Base-by-base conservation (phyloP, 2,113 vertebrate genomes). In the Tragelaphus strepsiceros region DNA sequence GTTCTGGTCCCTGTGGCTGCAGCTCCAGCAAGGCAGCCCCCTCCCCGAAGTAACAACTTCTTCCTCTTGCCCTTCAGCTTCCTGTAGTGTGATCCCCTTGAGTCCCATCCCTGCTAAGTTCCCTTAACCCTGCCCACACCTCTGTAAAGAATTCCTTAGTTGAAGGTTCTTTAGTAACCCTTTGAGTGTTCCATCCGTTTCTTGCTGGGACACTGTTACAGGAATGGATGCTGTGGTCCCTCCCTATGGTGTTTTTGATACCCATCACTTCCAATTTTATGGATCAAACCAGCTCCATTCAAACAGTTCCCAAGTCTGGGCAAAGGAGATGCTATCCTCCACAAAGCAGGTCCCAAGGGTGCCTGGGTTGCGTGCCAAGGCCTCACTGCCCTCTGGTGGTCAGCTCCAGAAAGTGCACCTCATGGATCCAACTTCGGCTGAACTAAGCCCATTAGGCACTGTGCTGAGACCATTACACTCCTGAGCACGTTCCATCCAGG, bases 321-420 rank as follows among this genome's bases (percentile, higher is more conserved):
- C n/a, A 53, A 88, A 51, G 16, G 4, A 87, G 56, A 17, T 6
- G 35, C 30, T 49, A 77, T 58, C 54, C 3, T 5, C 51, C 51
- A 32, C 39, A 77, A 51, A 58, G 46, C 46, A n/a, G 59, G 54
- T 83, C 43, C 82, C 7, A 2, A 24, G 78, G 61, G 51, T 32
- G 46, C 53, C 49, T 10, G 28, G 11, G 6, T 28, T 32, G 49
- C 43, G 39, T 13, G 43, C 74, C 46, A 59, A 56, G 84, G 81
- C 26, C 61, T 84, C 90, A 94, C 92, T 88, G 97, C 95, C 98
- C 96, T 92, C 98, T 98, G 85, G 95, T 87, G 97, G 97, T 22
- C 54, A 95, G 7, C 2, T 13, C 4, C 16, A 30, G 32, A 46
- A 94, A 96, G 5, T 53, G 91, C 91, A 96, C 19, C 58, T 24